A percentile compares a stretch with the other conserved stretches of the same genome.
Evolutionary conservation across 2,888 invertebrate genomes (phyloP).

Genomic region (Keiferia lycopersicella): DNA sequence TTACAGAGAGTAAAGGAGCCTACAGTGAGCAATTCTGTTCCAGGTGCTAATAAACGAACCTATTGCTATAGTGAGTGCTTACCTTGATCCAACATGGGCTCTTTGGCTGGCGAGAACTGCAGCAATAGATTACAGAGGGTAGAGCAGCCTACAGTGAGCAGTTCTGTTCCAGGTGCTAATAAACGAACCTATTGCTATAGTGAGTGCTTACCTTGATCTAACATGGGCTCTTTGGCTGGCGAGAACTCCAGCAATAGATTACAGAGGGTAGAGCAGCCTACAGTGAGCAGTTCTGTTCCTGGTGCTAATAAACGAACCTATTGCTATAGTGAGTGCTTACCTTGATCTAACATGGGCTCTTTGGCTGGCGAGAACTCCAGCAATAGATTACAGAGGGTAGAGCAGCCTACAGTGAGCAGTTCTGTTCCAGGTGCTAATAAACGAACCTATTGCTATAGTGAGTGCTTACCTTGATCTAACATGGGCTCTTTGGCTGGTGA

Average conservation of each 20-base stretch:
- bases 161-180: constrained; percentile 84
- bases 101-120: constrained; percentile 97
- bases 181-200: too few species aligned
- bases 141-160: constrained; percentile 94
- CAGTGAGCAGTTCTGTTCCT: too few species aligned
- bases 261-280: too few species aligned
- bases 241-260: too few species aligned
- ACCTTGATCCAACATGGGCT: constrained; percentile 92
- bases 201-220: too few species aligned
- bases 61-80: constrained; percentile 50
- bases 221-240: too few species aligned
- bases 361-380: constrained; percentile 97
- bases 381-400: constrained; percentile 94
- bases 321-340: constrained; percentile 42
- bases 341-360: constrained; percentile 93
- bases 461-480: constrained; percentile 84
- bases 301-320: too few species aligned
- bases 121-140: constrained; percentile 95
- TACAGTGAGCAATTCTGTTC: constrained; percentile 89
- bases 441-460: too few species aligned
- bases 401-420: constrained; percentile 92
- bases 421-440: constrained; percentile 85
- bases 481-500: constrained; percentile 97
- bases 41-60: constrained; percentile 51
- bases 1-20: constrained; percentile 97